Percentiles rank a stretch among this genome's conserved stretches.
These are phyloP conservation scores for Venusia cambrica DNA, from an alignment of 2,888 invertebrate species.

Conservation along the genomic window DNA sequence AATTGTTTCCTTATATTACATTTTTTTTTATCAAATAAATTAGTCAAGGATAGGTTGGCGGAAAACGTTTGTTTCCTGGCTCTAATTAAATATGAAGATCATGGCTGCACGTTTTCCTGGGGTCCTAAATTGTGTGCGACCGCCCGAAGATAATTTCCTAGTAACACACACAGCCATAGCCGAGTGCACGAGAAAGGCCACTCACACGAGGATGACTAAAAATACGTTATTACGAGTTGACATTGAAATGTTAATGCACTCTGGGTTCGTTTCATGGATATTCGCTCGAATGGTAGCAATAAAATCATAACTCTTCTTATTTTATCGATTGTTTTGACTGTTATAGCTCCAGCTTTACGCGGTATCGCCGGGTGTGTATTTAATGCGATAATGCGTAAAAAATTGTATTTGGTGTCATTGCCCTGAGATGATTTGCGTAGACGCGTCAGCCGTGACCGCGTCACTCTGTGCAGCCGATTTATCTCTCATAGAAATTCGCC, in stretches of 20 bases:
- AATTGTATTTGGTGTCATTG: conserved; percentile 51
- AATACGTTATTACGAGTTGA: conserved; percentile 74
- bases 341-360: conserved; percentile 50
- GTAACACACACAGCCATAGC: conserved; percentile 44
- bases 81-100: conserved; percentile 31
- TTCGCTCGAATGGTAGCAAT: conserved; percentile 44
- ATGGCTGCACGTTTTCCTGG: conserved; percentile 36
- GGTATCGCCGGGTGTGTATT: conserved; percentile 45
- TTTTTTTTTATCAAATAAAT: conserved; percentile 23
- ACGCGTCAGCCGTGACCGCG: conserved; percentile 40
- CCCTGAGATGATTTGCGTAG: conserved; percentile 43
- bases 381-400: conserved; percentile 58
- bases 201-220: conserved; percentile 73
- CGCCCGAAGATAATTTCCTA: conserved; percentile 63
- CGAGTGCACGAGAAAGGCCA: conserved; percentile 58
- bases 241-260: conserved; percentile 81
- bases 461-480: conserved; percentile 28
- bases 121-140: conserved; percentile 46
- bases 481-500: conserved; percentile 26
- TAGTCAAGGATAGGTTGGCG: conserved; percentile 29
- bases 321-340: conserved; percentile 68
- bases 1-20: conserved; percentile 57
- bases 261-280: conserved; percentile 63
- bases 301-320: conserved; percentile 51
- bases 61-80: conserved; percentile 32